phyloP scores from a whole-genome alignment of 37 sponge, comb jelly and placozoan species.

The Geodia barretti region DNA sequence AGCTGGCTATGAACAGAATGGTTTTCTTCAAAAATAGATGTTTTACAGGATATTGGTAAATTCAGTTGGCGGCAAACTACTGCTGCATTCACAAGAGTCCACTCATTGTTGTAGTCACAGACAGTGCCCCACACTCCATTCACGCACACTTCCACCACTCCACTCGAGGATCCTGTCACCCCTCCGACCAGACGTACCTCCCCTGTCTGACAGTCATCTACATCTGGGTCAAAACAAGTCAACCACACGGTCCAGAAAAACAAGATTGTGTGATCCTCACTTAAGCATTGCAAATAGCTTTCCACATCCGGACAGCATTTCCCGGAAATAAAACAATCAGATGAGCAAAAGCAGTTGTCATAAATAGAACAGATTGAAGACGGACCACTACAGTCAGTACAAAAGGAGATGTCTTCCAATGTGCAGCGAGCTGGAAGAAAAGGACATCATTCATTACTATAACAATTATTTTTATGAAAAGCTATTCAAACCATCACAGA shows the following conservation, averaged over 20 bases:
- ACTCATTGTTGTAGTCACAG: background rate
- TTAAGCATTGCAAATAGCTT: background rate
- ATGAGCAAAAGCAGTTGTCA: too few relatives aligned
- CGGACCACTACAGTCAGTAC: background rate
- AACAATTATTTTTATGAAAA: too few relatives aligned
- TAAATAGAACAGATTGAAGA: background rate
- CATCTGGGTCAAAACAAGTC: background rate
- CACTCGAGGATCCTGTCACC: background rate
- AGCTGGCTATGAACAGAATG: too few relatives aligned
- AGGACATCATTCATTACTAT: too few relatives aligned
- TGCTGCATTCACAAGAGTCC: background rate
- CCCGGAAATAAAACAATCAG: background rate
- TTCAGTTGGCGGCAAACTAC: background rate
- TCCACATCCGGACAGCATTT: background rate
- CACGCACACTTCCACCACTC: background rate
- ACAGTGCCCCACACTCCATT: background rate
- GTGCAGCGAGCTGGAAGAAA: background rate
- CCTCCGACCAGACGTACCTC: background rate
- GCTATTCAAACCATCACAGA: background rate
- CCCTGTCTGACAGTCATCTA: background rate
- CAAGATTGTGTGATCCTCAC: background rate
- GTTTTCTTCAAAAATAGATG: too few relatives aligned
- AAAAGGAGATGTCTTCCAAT: background rate
- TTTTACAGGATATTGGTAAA: background rate
- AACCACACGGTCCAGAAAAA: too few relatives aligned